Evolutionary conservation across 2,888 invertebrate species (phyloP), one percentile per base, ranked within the genome.

Genomic region (Mythimna ferrago): DNA sequence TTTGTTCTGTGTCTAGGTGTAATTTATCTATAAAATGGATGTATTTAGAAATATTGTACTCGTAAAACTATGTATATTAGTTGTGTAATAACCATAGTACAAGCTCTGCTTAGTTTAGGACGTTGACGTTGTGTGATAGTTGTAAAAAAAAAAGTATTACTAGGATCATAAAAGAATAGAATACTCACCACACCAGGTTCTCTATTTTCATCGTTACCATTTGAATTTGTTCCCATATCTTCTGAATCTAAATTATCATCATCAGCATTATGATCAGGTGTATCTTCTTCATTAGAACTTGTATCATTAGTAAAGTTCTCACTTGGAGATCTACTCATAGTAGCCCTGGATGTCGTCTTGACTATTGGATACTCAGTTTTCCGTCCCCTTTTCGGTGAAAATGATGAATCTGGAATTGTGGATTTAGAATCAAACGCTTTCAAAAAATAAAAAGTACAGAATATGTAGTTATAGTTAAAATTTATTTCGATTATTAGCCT

Each of bases 351-450:
- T 35, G 61, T 60, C 2, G 14, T 54, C 57, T 68, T 61, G 11
- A 35, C 9, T 6, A 11, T n/a, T 21, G 54, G 41, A 16, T 56
- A 56, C 1, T 62, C 71, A 5, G 26, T 62, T 48, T 21, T 73
- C 2, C 35, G n/a, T 64, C 66, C 65, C 26, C 83, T 85, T 41
- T 26, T 63, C 0, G 84, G 73, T 6, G 84, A 70, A 58, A 78
- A 57, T 38, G 81, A 78, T 35, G 78, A 51, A 21, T 73, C 86
- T 85, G 64, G 2, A 76, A 58, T 21, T 6, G 16, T 26, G 1
- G 2, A 26, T 26, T 21, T 9, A 6, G 11, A n/a, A 60, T 60
- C 0, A 38, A n/a, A 11, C 19, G 26, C 2, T 60, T 60, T 58
- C 35, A 11, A 1, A 4, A 4, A 5, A 16, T 32, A 19, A 35